phyloP scores from a whole-genome alignment of 2,113 vertebrate genomes.

The Triplophysa tibetana region DNA sequence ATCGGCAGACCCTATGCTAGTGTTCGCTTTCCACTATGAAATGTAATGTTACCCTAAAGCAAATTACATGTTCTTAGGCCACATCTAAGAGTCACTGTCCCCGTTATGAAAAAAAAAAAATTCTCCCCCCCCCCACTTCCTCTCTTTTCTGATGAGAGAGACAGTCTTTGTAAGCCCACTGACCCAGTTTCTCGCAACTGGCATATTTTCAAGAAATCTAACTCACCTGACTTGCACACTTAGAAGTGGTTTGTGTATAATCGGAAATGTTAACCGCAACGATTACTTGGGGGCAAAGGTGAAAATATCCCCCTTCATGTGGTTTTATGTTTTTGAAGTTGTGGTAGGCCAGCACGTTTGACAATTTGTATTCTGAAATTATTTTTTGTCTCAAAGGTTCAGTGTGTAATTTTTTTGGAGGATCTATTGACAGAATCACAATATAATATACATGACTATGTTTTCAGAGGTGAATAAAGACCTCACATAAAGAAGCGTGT shows the following conservation, averaged over 20 bases:
- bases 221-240: conserved; percentile 34
- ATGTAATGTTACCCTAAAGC: background rate
- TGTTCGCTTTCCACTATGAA: background rate
- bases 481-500: too few relatives aligned
- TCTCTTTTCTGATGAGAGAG: conserved; percentile 7
- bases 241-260: conserved; percentile 25
- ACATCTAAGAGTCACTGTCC: background rate
- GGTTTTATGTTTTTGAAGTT: background rate
- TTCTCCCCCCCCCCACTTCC: background rate
- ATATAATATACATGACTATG: too few relatives aligned
- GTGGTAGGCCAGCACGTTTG: background rate
- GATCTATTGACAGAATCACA: too few relatives aligned
- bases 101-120: background rate
- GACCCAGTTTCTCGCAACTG: conserved; percentile 42
- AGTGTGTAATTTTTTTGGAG: too few relatives aligned
- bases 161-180: conserved; percentile 11
- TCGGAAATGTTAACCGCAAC: conserved; percentile 42
- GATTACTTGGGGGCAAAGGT: background rate
- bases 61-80: background rate
- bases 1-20: background rate
- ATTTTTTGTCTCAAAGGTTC: background rate
- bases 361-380: background rate
- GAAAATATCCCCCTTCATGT: conserved; percentile 13
- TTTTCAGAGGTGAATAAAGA: too few relatives aligned
- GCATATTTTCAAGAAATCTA: conserved; percentile 47